A percentile compares a stretch with the other conserved stretches of the same genome.
Conservation (phyloP, 2,113 vertebrate genomes). For the Gymnarchus niloticus region DNA sequence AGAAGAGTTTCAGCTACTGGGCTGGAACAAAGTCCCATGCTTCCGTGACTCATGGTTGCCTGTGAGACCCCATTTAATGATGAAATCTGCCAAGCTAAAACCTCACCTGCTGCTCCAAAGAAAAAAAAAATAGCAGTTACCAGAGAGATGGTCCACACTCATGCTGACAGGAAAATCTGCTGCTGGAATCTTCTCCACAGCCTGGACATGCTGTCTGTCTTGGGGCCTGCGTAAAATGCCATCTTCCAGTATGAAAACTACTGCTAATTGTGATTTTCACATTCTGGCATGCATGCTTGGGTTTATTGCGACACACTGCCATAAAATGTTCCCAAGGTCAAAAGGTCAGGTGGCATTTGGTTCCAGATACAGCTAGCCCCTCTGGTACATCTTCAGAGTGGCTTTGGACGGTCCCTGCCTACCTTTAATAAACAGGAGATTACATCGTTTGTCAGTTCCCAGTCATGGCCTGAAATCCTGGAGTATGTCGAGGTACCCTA, state of each 20-base stretch:
- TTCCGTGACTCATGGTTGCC: not conserved
- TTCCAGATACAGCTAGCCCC: not conserved
- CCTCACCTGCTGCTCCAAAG: not conserved
- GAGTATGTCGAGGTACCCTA: not conserved
- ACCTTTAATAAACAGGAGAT: slow-evolving; percentile 1
- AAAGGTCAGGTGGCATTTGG: not conserved
- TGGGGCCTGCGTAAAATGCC: not conserved
- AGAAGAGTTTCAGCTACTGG: too few species aligned
- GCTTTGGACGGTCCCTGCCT: not conserved
- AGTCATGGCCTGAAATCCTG: not conserved
- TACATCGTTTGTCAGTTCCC: not conserved
- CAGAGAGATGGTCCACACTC: not conserved
- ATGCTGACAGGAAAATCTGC: not conserved
- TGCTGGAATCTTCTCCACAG: not conserved
- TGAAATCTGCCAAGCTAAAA: slow-evolving; percentile 15
- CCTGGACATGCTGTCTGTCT: not conserved
- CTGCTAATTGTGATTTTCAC: not conserved
- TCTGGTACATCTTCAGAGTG: not conserved
- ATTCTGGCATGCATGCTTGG: not conserved
- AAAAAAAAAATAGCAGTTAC: slow-evolving; percentile 6
- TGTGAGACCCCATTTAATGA: slow-evolving; percentile 10
- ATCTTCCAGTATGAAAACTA: not conserved
- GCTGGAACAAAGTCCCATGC: not conserved
- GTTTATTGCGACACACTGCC: not conserved
- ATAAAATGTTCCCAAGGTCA: not conserved